Evolutionary conservation across 1,140 invertebrate genomes (phyloP).

Genomic region (Drosophila pectinifera): DNA sequence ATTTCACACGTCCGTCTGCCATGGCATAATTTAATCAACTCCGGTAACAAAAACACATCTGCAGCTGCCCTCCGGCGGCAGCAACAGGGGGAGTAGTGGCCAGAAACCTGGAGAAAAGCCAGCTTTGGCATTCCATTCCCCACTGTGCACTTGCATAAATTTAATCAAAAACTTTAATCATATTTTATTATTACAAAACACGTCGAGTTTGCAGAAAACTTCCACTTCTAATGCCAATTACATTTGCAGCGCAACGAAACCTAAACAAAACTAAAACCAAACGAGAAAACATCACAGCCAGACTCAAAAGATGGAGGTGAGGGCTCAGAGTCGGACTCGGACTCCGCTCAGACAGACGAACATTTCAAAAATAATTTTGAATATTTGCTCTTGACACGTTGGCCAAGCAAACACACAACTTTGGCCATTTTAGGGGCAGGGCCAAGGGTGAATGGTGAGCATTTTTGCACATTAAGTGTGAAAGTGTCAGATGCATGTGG

Average conservation of each 20-base stretch:
- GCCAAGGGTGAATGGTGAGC: conserved; percentile 4
- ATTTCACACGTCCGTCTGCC: conserved; percentile 78
- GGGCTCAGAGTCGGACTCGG: conserved; percentile 6
- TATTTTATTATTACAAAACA: conserved; percentile 84
- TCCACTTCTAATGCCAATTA: conserved; percentile 81
- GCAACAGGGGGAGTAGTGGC: not conserved
- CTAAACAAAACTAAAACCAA: conserved; percentile 67
- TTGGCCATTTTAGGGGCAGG: not conserved
- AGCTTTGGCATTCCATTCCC: conserved; percentile 26
- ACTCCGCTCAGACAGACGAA: conserved; percentile 52
- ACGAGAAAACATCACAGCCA: conserved; percentile 19
- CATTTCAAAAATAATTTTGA: conserved; percentile 83
- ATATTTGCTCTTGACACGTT: conserved; percentile 83
- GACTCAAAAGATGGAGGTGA: conserved; percentile 22
- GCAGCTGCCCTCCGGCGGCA: conserved; percentile 43
- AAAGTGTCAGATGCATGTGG: conserved; percentile 79
- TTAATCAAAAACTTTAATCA: conserved; percentile 84
- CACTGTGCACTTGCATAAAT: conserved; percentile 76
- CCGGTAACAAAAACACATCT: conserved; percentile 69
- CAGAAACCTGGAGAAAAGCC: conserved; percentile 40
- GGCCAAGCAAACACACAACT: conserved; percentile 53
- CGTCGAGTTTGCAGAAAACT: conserved; percentile 64
- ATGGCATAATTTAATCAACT: conserved; percentile 79
- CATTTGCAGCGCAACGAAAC: conserved; percentile 77
- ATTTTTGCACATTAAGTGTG: conserved; percentile 74